phyloP scores from a whole-genome alignment of 2,113 vertebrate genomes.

The Ploceus nigricollis region DNA sequence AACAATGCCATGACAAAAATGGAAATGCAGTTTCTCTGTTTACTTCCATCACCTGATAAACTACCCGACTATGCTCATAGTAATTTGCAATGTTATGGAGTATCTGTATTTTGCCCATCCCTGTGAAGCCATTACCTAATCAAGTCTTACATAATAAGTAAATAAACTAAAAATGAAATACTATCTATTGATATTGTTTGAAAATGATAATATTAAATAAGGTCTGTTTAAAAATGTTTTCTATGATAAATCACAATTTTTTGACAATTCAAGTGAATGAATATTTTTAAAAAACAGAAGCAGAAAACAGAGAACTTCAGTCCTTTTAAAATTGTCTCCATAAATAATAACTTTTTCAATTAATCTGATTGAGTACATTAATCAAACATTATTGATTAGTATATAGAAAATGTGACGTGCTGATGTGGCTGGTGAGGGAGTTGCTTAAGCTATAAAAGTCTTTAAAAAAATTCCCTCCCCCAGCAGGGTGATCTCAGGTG shows the following conservation, averaged over 20 bases:
- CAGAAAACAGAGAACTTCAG: neutral
- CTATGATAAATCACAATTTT: neutral
- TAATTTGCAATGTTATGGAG: neutral
- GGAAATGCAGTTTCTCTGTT: neutral
- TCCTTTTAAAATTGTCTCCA: neutral
- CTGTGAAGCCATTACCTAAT: neutral
- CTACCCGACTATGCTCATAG: neutral
- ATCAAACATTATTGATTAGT: slow-evolving; percentile 44
- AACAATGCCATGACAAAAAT: neutral
- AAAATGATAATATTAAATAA: slow-evolving; percentile 17
- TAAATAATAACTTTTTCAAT: slow-evolving; percentile 11
- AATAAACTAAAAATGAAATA: neutral
- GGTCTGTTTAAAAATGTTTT: neutral
- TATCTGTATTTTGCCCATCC: neutral
- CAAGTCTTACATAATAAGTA: slow-evolving; percentile 17
- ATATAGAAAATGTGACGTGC: neutral
- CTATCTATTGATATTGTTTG: neutral
- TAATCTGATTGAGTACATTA: slow-evolving; percentile 31
- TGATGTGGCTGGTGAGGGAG: neutral
- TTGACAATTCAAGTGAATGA: neutral
- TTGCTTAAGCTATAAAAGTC: neutral
- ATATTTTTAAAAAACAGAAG: neutral
- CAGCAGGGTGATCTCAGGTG: neutral
- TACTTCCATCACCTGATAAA: neutral
- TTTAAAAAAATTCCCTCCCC: slow-evolving; percentile 31